Evolutionary conservation across 2,113 vertebrate genomes (phyloP).

Genomic region (Nannospalax galili): DNA sequence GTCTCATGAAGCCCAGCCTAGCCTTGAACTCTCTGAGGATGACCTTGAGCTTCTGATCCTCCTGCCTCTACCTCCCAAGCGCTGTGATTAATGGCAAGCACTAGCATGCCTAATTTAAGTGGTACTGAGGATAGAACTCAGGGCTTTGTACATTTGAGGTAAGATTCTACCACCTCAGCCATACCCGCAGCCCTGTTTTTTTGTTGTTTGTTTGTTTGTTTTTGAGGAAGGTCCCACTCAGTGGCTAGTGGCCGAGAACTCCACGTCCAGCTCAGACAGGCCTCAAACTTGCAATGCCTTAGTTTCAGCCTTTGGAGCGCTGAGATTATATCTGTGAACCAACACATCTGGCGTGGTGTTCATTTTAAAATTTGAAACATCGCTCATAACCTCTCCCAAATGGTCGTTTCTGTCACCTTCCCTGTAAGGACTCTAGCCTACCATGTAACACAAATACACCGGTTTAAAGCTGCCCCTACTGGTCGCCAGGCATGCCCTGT

Average conservation of each 20-base stretch:
- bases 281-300: background rate
- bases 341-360: too few relatives aligned
- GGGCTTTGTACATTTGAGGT: background rate
- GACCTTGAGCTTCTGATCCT: background rate
- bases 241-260: background rate
- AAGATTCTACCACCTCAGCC: background rate
- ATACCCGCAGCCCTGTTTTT: background rate
- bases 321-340: background rate
- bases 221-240: background rate
- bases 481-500: background rate
- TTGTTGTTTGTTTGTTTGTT: background rate
- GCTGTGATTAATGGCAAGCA: background rate
- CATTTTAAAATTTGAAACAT: slow-evolving; percentile 11
- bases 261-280: background rate
- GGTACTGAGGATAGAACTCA: too few relatives aligned
- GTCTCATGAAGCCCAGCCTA: background rate
- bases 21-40: background rate
- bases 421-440: background rate
- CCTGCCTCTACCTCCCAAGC: background rate
- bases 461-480: background rate
- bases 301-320: background rate
- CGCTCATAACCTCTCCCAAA: background rate
- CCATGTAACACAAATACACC: too few relatives aligned
- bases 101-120: background rate
- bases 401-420: background rate